Base-by-base conservation (phyloP, 1,140 invertebrate species). In the Zeugodacus cucurbitae region DNA sequence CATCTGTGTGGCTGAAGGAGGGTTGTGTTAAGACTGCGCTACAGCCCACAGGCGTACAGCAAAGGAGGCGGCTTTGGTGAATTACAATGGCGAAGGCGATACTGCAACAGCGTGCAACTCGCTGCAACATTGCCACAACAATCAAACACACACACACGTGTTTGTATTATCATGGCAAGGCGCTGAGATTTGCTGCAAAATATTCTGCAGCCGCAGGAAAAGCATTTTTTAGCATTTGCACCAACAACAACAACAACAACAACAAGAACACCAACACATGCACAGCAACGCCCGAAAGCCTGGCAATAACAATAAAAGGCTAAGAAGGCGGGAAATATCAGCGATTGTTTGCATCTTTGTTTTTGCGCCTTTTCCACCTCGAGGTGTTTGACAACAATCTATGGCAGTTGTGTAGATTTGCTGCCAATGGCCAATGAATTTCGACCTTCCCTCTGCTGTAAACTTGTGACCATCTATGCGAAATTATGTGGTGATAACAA, bases 401-500 rank as follows among this genome's bases (percentile, higher is more conserved):
- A n/a, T 82, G 74, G 74, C 41, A 11, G 41, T 48, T 48, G 37
- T 82, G 41, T 82, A n/a, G 37, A 44, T 48, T 82, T 82, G 74
- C 41, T 82, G 74, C 74, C 74, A 44, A 82, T 82, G 74, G 74
- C 41, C 74, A 82, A 82, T 82, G 74, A 82, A 54, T 82, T 82
- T 82, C 74, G 41, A n/a, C 17, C 74, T 48, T 82, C 41, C 67
- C n/a, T 26, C 74, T 54, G 10, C n/a, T 70, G 10, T 82, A 48
- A 82, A 48, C 74, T 11, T 82, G 74, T 48, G 74, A 82, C 41
- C 74, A 82, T 82, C 37, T 82, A 82, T 54, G 26, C 41, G 44
- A 82, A 82, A 82, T 82, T 48, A 82, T 82, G 74, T 82, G 74
- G 74, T 82, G 74, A 82, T 82, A 82, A 82, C 74, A 82, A 82